These are phyloP conservation scores for Ladona fulva DNA, from an alignment of 1,140 invertebrate genomes.

Conservation along the genomic window DNA sequence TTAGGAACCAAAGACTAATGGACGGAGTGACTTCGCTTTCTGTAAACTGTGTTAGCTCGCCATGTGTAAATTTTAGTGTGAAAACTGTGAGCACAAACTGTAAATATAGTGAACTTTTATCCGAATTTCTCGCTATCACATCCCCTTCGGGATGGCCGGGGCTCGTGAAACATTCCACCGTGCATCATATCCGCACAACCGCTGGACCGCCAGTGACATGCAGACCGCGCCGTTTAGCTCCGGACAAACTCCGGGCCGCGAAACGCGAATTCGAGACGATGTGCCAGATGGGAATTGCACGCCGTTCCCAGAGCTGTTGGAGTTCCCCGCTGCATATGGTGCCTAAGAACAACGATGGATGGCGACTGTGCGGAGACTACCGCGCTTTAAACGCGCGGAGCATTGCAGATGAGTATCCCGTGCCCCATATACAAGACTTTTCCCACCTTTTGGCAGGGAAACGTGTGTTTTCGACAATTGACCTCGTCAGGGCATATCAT, in stretches of 20 bases:
- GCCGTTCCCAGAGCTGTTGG: slow-evolving; percentile 31
- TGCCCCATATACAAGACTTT: slow-evolving; percentile 30
- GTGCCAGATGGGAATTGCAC: no score
- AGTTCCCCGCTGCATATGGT: slow-evolving; percentile 30
- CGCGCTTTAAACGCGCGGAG: slow-evolving; percentile 32
- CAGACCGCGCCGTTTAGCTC: no score
- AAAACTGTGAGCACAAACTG: no score
- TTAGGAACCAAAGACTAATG: no score
- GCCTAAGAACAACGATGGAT: slow-evolving; percentile 28
- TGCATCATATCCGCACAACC: slow-evolving; percentile 29
- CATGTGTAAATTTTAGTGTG: no score
- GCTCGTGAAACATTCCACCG: slow-evolving; percentile 25
- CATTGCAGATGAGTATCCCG: slow-evolving; percentile 34
- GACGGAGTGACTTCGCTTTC: no score
- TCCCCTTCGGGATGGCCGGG: no score
- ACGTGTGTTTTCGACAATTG: slow-evolving; percentile 37
- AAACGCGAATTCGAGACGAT: no score
- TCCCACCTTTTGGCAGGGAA: slow-evolving; percentile 31
- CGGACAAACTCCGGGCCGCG: no score
- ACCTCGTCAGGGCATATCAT: slow-evolving; percentile 40
- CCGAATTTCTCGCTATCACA: no score
- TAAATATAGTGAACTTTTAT: no score
- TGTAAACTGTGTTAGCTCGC: no score
- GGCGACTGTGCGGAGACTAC: slow-evolving; percentile 31
- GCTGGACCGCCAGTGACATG: slow-evolving; percentile 33